These are phyloP conservation scores for Scaptomyza parva DNA, from an alignment of 2,888 invertebrate species.

Conservation along the genomic window DNA sequence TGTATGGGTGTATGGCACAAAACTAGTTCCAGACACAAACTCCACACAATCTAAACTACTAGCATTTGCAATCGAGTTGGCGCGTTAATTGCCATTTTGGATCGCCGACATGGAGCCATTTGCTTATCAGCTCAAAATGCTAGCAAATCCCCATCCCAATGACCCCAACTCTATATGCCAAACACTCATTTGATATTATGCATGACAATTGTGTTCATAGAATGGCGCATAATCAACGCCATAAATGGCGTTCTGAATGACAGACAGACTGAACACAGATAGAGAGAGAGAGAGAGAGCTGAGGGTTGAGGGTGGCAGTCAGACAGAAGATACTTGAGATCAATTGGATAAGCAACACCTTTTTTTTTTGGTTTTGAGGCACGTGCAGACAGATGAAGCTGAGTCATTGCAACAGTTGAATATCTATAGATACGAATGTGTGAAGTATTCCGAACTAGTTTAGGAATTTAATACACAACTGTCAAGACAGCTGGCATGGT, in stretches of 20 bases:
- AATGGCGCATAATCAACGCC: slow-evolving; percentile 68
- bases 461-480: slow-evolving; percentile 8
- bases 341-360: slow-evolving; percentile 24
- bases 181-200: slow-evolving; percentile 63
- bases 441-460: slow-evolving; percentile 12
- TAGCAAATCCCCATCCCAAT: not conserved
- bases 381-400: slow-evolving; percentile 25
- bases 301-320: not conserved
- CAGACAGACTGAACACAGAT: slow-evolving; percentile 2
- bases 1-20: slow-evolving; percentile 1
- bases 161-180: not conserved
- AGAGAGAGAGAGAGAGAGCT: not conserved
- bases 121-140: slow-evolving; percentile 43
- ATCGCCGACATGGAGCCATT: slow-evolving; percentile 51
- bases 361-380: not conserved
- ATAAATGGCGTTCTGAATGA: slow-evolving; percentile 52
- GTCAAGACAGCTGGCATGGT: slow-evolving; percentile 19
- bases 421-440: slow-evolving; percentile 10
- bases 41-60: not conserved
- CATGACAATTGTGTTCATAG: slow-evolving; percentile 67
- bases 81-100: slow-evolving; percentile 76
- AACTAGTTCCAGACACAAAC: slow-evolving; percentile 37
- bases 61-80: slow-evolving; percentile 71
- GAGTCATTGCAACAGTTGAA: slow-evolving; percentile 16
- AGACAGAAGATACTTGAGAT: slow-evolving; percentile 27